These are phyloP conservation scores for Drosophila azteca DNA, from an alignment of 1,140 invertebrate species.

Conservation along the genomic window DNA sequence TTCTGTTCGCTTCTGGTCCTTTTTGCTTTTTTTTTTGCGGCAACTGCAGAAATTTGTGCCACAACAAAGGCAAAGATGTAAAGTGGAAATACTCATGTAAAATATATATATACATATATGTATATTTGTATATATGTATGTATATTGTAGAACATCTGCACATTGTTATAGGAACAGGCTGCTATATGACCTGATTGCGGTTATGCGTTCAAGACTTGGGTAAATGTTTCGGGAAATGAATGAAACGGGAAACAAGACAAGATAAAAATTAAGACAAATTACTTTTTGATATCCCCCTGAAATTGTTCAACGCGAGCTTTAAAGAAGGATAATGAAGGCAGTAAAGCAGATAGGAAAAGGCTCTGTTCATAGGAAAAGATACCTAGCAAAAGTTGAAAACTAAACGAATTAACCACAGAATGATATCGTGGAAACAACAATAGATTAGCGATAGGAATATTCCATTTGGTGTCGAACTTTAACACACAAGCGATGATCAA, in stretches of 20 bases:
- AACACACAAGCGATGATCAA: slow-evolving; percentile 11
- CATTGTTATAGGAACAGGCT: slow-evolving; percentile 16
- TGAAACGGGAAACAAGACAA: slow-evolving; percentile 3
- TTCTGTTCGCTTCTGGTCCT: background rate
- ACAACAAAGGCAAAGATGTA: slow-evolving; percentile 33
- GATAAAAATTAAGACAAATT: slow-evolving; percentile 8
- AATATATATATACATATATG: background rate
- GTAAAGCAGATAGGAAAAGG: no score
- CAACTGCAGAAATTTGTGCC: slow-evolving; percentile 16
- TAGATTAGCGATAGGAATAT: no score
- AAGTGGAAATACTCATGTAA: slow-evolving; percentile 26
- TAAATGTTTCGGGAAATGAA: slow-evolving; percentile 29
- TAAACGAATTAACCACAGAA: no score
- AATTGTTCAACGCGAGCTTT: no score
- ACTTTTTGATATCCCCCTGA: background rate
- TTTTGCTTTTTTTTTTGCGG: background rate
- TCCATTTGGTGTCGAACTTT: no score
- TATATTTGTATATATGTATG: background rate
- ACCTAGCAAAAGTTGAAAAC: no score
- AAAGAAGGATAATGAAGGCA: no score
- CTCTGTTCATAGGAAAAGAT: no score
- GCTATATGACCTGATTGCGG: slow-evolving; percentile 38
- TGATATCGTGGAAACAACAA: no score
- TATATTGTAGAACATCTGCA: slow-evolving; percentile 16
- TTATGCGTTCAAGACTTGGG: slow-evolving; percentile 11